Conservation (phyloP, 2,888 invertebrate genomes). For the Lasius platythorax region DNA sequence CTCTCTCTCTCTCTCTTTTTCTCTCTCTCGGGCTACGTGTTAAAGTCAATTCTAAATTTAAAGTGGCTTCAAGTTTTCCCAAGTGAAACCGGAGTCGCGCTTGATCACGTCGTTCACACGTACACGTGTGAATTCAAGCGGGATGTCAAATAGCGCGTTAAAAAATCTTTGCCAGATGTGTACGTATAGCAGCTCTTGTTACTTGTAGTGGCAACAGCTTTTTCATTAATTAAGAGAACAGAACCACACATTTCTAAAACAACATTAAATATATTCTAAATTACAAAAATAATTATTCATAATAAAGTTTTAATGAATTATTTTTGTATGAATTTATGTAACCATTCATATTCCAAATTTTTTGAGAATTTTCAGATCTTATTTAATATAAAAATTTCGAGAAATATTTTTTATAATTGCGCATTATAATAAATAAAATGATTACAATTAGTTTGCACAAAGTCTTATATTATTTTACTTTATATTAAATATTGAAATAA, state of each 20-base stretch:
- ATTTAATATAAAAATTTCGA: too few species aligned
- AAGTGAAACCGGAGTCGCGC: neutral
- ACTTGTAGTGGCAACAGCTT: neutral
- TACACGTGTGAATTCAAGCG: conserved; percentile 2
- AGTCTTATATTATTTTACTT: too few species aligned
- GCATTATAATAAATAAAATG: neutral
- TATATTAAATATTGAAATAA: too few species aligned
- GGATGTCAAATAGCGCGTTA: neutral
- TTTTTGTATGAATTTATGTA: neutral
- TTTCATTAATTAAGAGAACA: neutral
- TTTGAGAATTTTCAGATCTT: neutral
- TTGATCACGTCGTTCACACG: conserved; percentile 34
- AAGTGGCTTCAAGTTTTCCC: conserved; percentile 40
- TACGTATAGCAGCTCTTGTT: neutral
- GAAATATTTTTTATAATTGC: neutral
- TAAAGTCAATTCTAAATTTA: conserved; percentile 44
- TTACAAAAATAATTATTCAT: neutral
- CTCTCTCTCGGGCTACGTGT: conserved; percentile 16
- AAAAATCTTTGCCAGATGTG: conserved; percentile 28
- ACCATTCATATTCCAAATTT: neutral
- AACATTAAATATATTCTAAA: neutral
- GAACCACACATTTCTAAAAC: neutral
- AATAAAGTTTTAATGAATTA: neutral
- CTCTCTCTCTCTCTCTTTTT: neutral
- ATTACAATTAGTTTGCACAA: too few species aligned